A percentile compares a stretch with the other conserved stretches of the same genome.
phyloP scores from a whole-genome alignment of 1,140 invertebrate genomes.

The Aradophagus sp. region DNA sequence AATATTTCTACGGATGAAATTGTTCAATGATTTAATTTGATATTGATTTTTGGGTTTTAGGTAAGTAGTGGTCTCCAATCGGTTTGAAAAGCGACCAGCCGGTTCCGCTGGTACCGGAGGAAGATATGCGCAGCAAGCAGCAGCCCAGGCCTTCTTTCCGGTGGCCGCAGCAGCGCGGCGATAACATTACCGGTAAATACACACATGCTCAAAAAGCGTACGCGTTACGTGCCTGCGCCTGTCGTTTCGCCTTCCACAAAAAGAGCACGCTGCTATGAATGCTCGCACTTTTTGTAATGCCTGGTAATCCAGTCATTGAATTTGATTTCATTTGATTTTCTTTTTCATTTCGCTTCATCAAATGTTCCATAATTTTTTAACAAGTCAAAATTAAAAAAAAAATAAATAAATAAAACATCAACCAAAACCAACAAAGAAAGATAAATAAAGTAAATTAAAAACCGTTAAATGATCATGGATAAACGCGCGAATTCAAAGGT shows the following conservation, averaged over 20 bases:
- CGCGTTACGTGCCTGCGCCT: constrained; percentile 47
- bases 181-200: constrained; percentile 75
- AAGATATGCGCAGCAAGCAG: constrained; percentile 75
- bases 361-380: not conserved
- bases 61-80: constrained; percentile 75
- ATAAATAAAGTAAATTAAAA: too few species aligned
- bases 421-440: too few species aligned
- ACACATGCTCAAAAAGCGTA: constrained; percentile 51
- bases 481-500: not conserved
- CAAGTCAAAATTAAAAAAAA: too few species aligned
- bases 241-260: constrained; percentile 13
- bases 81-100: constrained; percentile 69
- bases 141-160: constrained; percentile 75
- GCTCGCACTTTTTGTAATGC: not conserved
- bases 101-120: constrained; percentile 67
- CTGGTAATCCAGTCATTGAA: too few species aligned
- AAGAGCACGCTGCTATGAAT: constrained; percentile 19
- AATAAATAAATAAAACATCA: too few species aligned
- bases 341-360: not conserved
- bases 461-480: too few species aligned
- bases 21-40: too few species aligned
- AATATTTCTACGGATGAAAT: too few species aligned
- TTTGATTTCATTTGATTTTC: too few species aligned
- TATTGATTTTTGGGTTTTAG: constrained; percentile 62
- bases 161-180: constrained; percentile 74